Conservation (phyloP, 2,797 vertebrate genomes). For the Rhabdomys pumilio region DNA sequence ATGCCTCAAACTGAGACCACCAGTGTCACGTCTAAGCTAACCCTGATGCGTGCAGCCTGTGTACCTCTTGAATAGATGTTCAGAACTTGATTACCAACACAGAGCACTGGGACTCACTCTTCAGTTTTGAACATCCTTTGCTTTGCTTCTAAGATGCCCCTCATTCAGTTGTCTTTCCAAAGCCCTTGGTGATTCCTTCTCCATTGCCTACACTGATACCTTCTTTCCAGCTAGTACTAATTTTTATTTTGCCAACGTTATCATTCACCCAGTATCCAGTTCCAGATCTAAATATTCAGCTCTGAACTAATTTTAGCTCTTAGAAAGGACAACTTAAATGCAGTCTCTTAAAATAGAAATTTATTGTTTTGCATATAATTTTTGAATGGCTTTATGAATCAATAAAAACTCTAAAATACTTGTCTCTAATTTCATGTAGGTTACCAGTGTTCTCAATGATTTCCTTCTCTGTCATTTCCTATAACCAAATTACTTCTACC, state of each 20-base stretch:
- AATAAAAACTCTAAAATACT: conserved; percentile 23
- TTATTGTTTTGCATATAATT: neutral
- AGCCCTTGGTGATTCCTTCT: neutral
- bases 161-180: neutral
- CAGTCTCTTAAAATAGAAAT: neutral
- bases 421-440: neutral
- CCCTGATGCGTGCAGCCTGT: neutral
- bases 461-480: conserved; percentile 53
- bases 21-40: neutral
- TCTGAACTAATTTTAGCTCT: neutral
- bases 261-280: neutral
- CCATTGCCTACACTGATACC: neutral
- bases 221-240: neutral
- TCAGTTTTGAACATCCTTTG: neutral
- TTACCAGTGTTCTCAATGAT: conserved; percentile 1
- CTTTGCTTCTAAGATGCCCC: neutral
- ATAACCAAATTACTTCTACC: neutral
- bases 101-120: too few relatives aligned
- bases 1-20: neutral
- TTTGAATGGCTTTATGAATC: conserved; percentile 52
- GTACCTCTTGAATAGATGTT: neutral
- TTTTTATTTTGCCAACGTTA: neutral
- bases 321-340: conserved; percentile 30
- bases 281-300: neutral
- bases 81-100: neutral